Evolutionary conservation across 2,113 vertebrate species (phyloP).

Genomic region (Tragulus kanchil): DNA sequence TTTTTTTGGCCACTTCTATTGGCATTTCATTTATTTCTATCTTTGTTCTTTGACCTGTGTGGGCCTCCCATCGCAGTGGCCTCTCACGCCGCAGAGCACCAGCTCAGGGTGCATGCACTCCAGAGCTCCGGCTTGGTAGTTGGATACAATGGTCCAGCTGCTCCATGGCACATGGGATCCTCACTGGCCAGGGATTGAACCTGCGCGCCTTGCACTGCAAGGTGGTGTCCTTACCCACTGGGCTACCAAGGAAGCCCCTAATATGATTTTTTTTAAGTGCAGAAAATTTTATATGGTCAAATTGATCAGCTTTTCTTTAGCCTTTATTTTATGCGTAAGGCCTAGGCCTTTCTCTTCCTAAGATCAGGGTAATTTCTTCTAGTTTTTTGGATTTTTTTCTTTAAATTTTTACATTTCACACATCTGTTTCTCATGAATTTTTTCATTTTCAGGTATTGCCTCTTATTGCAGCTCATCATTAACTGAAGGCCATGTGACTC

Average conservation of each 20-base stretch:
- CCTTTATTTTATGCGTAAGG: background rate
- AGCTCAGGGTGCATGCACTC: too few relatives aligned
- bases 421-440: conserved; percentile 6
- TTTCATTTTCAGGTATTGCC: conserved; percentile 50
- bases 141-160: too few relatives aligned
- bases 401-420: background rate
- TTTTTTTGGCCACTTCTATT: background rate
- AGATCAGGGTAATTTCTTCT: background rate
- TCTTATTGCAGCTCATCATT: conserved; percentile 13
- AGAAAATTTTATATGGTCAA: background rate
- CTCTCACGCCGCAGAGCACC: too few relatives aligned
- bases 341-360: background rate
- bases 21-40: too few relatives aligned
- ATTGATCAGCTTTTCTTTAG: background rate
- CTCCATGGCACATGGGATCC: too few relatives aligned
- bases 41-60: too few relatives aligned
- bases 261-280: background rate
- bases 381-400: background rate
- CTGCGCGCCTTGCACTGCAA: too few relatives aligned
- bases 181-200: too few relatives aligned
- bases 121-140: too few relatives aligned
- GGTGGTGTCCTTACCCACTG: too few relatives aligned
- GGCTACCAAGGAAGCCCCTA: too few relatives aligned
- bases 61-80: too few relatives aligned
- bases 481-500: conserved; percentile 10